Conservation (phyloP, 37 sponge, comb jelly and placozoan genomes). For the Tethya wilhelma region DNA sequence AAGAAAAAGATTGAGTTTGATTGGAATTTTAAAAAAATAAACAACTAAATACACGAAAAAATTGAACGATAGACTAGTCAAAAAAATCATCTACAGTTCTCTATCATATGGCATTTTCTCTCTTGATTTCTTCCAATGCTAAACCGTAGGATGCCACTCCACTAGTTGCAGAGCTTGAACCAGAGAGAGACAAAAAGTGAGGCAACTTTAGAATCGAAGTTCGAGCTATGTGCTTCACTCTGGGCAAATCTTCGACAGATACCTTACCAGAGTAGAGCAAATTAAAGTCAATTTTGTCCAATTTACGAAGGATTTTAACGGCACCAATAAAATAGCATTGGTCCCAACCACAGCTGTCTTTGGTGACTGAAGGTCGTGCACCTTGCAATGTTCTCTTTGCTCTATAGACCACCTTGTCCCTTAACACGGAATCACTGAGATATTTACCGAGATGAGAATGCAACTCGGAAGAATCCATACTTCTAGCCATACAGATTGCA, state of each 20-base stretch:
- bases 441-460: neutral
- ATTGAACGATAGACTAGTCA: too few relatives aligned
- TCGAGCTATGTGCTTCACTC: neutral
- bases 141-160: neutral
- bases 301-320: neutral
- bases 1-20: too few relatives aligned
- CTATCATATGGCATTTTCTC: too few relatives aligned
- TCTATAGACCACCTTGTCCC: slow-evolving; percentile 4
- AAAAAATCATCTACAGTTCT: too few relatives aligned
- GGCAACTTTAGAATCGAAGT: neutral
- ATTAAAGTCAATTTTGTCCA: neutral
- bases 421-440: neutral
- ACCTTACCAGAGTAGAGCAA: slow-evolving; percentile 13
- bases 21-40: too few relatives aligned
- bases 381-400: neutral
- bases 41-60: too few relatives aligned
- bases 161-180: neutral
- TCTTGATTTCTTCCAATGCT: neutral
- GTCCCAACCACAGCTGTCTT: slow-evolving; percentile 1
- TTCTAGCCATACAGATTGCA: neutral
- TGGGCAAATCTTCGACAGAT: neutral
- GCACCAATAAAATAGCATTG: slow-evolving; percentile 23
- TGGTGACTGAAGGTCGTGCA: neutral
- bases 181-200: neutral
- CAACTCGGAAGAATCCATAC: neutral